Percentiles rank a stretch among this genome's conserved stretches.
These are phyloP conservation scores for Dysidea cf. avara DNA, from an alignment of 37 sponge, comb jelly and placozoan species.

Conservation along the genomic window DNA sequence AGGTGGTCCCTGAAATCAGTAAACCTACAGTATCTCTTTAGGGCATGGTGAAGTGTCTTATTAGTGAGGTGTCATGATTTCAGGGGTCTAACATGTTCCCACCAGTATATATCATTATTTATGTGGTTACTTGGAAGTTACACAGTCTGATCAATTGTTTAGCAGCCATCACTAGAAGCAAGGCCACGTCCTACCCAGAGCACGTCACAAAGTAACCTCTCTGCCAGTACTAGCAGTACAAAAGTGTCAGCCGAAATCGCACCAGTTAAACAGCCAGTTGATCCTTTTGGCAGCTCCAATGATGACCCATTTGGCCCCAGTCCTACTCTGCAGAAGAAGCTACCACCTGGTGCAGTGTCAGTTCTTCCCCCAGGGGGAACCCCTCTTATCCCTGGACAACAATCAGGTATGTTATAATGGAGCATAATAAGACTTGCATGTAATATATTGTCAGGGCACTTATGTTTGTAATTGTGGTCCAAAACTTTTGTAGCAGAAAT, in stretches of 20 bases:
- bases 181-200: not conserved
- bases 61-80: too few relatives aligned
- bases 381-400: not conserved
- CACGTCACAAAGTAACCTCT: not conserved
- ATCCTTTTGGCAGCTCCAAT: slow-evolving; percentile 14
- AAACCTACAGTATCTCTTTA: too few relatives aligned
- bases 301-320: slow-evolving; percentile 43
- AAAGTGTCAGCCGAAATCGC: not conserved
- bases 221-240: not conserved
- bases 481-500: too few relatives aligned
- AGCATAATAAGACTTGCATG: slow-evolving; percentile 18
- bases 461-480: too few relatives aligned
- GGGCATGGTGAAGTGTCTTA: too few relatives aligned
- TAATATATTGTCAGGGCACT: too few relatives aligned
- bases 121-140: too few relatives aligned
- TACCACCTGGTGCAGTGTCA: slow-evolving; percentile 27
- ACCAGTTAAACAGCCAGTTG: not conserved
- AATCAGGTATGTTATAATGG: slow-evolving; percentile 1
- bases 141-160: not conserved
- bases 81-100: too few relatives aligned
- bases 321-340: not conserved
- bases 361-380: slow-evolving; percentile 21
- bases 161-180: not conserved
- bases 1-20: too few relatives aligned
- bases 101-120: too few relatives aligned